Evolutionary conservation across 2,888 invertebrate genomes (phyloP).

Genomic region (Cheilosia scutellata): DNA sequence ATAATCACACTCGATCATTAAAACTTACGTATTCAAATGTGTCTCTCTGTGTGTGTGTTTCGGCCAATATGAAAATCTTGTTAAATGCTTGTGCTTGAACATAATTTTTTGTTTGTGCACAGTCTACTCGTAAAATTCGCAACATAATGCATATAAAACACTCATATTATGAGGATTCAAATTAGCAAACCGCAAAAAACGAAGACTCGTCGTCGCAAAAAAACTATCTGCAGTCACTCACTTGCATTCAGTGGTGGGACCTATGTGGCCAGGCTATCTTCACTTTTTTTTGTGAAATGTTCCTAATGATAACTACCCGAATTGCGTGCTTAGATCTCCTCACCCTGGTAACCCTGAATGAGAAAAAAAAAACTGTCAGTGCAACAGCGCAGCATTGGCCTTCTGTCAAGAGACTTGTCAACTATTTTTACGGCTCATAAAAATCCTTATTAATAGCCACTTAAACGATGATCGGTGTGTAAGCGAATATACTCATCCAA

Average conservation of each 20-base stretch:
- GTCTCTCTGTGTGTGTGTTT: not conserved
- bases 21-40: not conserved
- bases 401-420: conserved; percentile 81
- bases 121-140: conserved; percentile 60
- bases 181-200: conserved; percentile 45
- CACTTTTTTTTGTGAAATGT: not conserved
- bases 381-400: conserved; percentile 45
- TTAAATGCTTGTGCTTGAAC: conserved; percentile 45
- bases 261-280: not conserved
- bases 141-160: conserved; percentile 73
- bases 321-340: not conserved
- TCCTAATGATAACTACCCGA: not conserved
- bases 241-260: conserved; percentile 6
- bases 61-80: conserved; percentile 64
- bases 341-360: not conserved
- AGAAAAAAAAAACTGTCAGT: conserved; percentile 42
- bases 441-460: conserved; percentile 84
- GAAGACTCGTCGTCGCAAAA: conserved; percentile 29
- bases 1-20: conserved; percentile 60
- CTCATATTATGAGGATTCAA: conserved; percentile 66
- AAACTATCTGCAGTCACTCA: conserved; percentile 10
- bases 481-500: conserved; percentile 47
- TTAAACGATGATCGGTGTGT: conserved; percentile 81
- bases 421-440: conserved; percentile 84
- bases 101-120: conserved; percentile 12